Evolutionary conservation across 2,797 vertebrate genomes (phyloP).

Genomic region (Cuniculus paca): DNA sequence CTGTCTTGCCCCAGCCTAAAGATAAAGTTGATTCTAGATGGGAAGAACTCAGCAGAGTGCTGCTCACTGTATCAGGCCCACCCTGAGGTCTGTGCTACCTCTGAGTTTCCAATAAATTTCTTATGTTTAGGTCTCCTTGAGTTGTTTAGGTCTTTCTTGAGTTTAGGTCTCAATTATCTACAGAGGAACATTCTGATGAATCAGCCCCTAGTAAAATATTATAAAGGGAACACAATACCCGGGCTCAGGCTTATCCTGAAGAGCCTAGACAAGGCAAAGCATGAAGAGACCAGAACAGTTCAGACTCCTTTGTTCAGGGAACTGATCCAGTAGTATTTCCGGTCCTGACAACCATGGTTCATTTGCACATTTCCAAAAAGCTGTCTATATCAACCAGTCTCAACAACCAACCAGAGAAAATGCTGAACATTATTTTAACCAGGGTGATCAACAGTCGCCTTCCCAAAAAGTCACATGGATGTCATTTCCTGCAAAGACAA

Average conservation of each 20-base stretch:
- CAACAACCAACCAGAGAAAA: conserved; percentile 63
- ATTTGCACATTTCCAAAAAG: conserved; percentile 53
- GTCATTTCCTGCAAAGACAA: conserved; percentile 81
- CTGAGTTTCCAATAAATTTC: neutral
- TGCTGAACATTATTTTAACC: conserved; percentile 66
- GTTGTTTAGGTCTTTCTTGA: no score
- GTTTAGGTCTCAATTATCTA: neutral
- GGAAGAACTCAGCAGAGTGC: neutral
- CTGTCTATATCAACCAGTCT: conserved; percentile 57
- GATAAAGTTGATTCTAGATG: neutral
- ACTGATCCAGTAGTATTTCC: conserved; percentile 2
- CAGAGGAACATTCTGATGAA: conserved; percentile 21
- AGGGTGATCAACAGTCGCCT: conserved; percentile 61
- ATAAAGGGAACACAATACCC: neutral
- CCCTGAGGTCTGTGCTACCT: neutral
- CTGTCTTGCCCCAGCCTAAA: neutral
- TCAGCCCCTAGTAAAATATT: neutral
- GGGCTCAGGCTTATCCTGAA: neutral
- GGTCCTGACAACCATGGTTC: neutral
- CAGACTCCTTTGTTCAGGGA: neutral
- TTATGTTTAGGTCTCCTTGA: neutral
- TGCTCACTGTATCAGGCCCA: neutral
- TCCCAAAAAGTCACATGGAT: conserved; percentile 73
- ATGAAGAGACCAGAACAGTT: neutral
- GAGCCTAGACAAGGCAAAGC: neutral